Evolutionary conservation across 2,113 vertebrate genomes (phyloP).

Genomic region (Nyctibius bracteatus): DNA sequence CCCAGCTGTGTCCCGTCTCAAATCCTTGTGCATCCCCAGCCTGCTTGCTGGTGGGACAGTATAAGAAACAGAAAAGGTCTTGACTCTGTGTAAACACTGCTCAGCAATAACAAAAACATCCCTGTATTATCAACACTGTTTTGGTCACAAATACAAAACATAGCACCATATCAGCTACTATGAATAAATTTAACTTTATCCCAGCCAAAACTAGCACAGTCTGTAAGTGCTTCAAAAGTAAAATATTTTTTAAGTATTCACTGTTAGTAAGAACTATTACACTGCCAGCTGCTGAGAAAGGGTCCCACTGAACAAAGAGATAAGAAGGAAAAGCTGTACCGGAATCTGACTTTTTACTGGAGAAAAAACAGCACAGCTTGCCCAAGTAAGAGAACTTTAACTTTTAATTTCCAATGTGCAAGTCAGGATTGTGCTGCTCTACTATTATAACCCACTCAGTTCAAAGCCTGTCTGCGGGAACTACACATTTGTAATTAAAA

Average conservation of each 20-base stretch:
- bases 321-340: background rate
- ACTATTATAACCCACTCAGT: background rate
- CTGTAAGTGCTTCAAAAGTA: background rate
- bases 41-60: accelerated
- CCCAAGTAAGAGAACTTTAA: background rate
- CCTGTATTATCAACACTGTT: background rate
- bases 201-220: background rate
- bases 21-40: accelerated
- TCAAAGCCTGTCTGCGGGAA: background rate
- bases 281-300: background rate
- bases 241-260: background rate
- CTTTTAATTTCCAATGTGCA: background rate
- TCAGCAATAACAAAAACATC: background rate
- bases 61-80: background rate
- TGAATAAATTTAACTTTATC: background rate
- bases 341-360: background rate
- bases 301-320: background rate
- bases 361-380: background rate
- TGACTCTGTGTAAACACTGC: background rate
- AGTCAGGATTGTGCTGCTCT: background rate
- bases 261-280: background rate
- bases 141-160: background rate
- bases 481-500: slow-evolving; percentile 23
- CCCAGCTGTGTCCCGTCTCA: background rate
- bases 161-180: background rate